These are phyloP conservation scores for Panulirus ornatus DNA, from an alignment of 1,140 invertebrate species.

Conservation along the genomic window DNA sequence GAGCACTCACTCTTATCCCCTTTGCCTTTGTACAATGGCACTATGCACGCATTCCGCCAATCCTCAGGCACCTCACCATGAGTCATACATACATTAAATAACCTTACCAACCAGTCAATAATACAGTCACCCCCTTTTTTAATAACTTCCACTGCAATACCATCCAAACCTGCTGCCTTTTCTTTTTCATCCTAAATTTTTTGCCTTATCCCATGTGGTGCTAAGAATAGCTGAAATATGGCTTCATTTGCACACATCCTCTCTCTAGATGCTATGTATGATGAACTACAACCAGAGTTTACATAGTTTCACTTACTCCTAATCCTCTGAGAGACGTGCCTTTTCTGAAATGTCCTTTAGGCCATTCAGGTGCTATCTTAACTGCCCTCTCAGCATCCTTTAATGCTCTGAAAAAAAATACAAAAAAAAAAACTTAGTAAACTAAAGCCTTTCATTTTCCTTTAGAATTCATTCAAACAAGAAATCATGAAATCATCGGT, in stretches of 20 bases:
- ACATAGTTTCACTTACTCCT: slow-evolving; percentile 78
- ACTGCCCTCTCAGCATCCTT: slow-evolving; percentile 81
- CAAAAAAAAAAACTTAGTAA: neutral
- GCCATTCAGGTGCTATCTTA: slow-evolving; percentile 79
- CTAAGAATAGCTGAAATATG: neutral
- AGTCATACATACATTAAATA: no score
- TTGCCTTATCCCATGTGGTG: neutral
- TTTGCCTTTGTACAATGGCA: no score
- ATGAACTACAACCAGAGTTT: neutral
- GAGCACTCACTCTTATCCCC: no score
- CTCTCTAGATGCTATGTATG: neutral
- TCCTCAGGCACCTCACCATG: no score
- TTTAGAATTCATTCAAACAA: neutral
- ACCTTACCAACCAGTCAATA: no score
- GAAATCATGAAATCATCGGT: neutral
- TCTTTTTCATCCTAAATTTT: neutral
- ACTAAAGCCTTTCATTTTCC: no score
- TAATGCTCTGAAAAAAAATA: slow-evolving; percentile 78
- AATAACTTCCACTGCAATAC: no score
- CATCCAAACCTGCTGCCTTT: no score
- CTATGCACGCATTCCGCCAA: no score
- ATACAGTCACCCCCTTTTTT: no score
- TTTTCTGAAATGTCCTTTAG: slow-evolving; percentile 81
- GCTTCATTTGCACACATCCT: no score
- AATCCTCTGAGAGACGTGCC: slow-evolving; percentile 80